Evolutionary conservation across 1,140 invertebrate genomes (phyloP).

Genomic region (Cydia splendana): DNA sequence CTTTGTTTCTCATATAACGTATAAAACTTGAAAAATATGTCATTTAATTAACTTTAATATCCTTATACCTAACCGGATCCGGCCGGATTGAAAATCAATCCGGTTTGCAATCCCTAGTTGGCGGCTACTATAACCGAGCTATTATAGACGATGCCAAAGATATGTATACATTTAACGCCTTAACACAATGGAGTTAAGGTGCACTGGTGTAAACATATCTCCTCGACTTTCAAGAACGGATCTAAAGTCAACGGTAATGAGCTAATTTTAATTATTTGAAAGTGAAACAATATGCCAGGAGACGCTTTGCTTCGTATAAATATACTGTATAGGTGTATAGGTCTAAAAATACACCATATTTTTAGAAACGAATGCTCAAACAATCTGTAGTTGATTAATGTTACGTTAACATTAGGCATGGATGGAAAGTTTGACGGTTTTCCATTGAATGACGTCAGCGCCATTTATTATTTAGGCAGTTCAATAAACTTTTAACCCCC

Average conservation of each 20-base stretch:
- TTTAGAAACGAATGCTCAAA: background rate
- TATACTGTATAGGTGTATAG: background rate
- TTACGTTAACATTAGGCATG: background rate
- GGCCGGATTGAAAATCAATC: no score
- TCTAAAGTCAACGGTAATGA: conserved; percentile 12
- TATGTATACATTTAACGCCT: background rate
- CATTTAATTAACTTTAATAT: no score
- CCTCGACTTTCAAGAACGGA: background rate
- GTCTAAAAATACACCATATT: background rate
- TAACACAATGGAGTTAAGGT: background rate
- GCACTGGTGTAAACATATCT: background rate
- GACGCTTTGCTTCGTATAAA: conserved; percentile 12
- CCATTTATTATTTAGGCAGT: background rate
- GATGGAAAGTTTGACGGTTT: background rate
- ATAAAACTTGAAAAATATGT: no score
- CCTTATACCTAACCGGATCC: no score
- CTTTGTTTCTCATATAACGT: no score
- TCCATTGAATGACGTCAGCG: background rate
- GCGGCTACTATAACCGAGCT: background rate
- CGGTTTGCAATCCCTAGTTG: no score
- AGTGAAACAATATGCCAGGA: conserved; percentile 10
- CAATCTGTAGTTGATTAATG: background rate
- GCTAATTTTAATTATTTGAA: conserved; percentile 30
- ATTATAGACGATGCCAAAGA: background rate
- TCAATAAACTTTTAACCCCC: conserved; percentile 4